A percentile compares a stretch with the other conserved stretches of the same genome.
Conservation (phyloP, 2,888 invertebrate genomes). For the Nephrotoma flavescens region DNA sequence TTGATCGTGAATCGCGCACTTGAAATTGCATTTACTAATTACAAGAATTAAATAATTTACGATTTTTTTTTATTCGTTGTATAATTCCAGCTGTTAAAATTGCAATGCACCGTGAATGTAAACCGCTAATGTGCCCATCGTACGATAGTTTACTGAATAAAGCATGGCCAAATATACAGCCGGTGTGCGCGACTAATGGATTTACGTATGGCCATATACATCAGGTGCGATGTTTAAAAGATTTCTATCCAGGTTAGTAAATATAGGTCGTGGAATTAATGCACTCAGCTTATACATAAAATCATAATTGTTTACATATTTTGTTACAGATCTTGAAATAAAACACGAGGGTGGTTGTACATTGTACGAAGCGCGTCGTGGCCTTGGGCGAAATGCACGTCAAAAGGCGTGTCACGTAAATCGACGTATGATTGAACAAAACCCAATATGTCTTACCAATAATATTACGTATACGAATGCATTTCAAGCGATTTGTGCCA, state of each 20-base stretch:
- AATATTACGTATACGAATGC: slow-evolving; percentile 20
- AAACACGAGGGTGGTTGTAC: slow-evolving; percentile 20
- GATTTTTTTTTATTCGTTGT: background rate
- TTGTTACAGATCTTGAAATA: slow-evolving; percentile 16
- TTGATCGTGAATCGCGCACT: background rate
- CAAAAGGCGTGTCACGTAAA: slow-evolving; percentile 16
- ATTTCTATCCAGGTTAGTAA: slow-evolving; percentile 15
- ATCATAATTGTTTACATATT: background rate
- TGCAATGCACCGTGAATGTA: slow-evolving; percentile 7
- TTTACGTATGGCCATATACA: slow-evolving; percentile 19
- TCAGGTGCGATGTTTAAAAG: slow-evolving; percentile 19
- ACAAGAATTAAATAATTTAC: background rate
- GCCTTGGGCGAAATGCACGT: slow-evolving; percentile 8
- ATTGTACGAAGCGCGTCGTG: slow-evolving; percentile 15
- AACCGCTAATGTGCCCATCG: slow-evolving; percentile 11
- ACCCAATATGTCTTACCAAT: slow-evolving; percentile 19
- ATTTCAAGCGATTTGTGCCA: slow-evolving; percentile 19
- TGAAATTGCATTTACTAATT: background rate
- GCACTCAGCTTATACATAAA: background rate
- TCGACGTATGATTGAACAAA: slow-evolving; percentile 19
- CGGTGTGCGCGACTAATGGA: slow-evolving; percentile 21
- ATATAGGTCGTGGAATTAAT: background rate
- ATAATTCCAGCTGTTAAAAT: slow-evolving; percentile 6
- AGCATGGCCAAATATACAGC: slow-evolving; percentile 9
- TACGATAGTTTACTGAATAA: slow-evolving; percentile 9